Percentiles rank a stretch among this genome's conserved stretches.
These are phyloP conservation scores for Aratinga solstitialis DNA, from an alignment of 2,797 vertebrate genomes.

Conservation along the genomic window DNA sequence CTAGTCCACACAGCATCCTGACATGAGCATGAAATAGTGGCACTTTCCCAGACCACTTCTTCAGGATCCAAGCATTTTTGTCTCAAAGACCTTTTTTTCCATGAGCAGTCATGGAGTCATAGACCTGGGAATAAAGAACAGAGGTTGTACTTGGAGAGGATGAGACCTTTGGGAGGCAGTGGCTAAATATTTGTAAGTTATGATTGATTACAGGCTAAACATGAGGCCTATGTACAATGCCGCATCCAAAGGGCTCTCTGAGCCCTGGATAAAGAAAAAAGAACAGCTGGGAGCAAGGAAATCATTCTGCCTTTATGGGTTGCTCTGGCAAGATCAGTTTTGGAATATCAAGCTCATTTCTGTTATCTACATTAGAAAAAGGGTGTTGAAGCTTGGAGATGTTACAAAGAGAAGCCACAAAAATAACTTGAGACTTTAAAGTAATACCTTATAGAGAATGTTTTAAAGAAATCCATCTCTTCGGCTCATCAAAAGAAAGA, in stretches of 20 bases:
- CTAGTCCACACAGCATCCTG: accelerated
- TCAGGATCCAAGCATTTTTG: background rate
- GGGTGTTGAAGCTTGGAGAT: conserved; percentile 19
- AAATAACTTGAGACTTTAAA: conserved; percentile 1
- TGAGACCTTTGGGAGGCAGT: conserved; percentile 1
- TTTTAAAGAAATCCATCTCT: background rate
- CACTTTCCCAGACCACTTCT: background rate
- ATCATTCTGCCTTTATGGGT: background rate
- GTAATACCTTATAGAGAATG: background rate
- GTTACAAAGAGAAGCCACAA: conserved; percentile 17
- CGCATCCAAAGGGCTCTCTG: background rate
- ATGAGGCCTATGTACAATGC: background rate
- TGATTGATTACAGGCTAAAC: conserved; percentile 32
- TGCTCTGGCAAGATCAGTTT: conserved; percentile 12
- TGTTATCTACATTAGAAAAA: conserved; percentile 43
- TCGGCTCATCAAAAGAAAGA: background rate
- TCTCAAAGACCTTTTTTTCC: background rate
- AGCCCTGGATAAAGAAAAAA: conserved; percentile 43
- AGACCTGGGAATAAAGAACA: conserved; percentile 14
- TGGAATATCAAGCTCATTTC: conserved; percentile 44
- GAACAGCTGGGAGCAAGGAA: background rate
- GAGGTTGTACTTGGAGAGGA: background rate
- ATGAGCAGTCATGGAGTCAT: background rate
- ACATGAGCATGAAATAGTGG: background rate
- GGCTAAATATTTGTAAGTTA: background rate